A percentile compares a stretch with the other conserved stretches of the same genome.
Conservation (phyloP, 53 echinoderm and acorn worm genomes). For the Stichopus horrens region DNA sequence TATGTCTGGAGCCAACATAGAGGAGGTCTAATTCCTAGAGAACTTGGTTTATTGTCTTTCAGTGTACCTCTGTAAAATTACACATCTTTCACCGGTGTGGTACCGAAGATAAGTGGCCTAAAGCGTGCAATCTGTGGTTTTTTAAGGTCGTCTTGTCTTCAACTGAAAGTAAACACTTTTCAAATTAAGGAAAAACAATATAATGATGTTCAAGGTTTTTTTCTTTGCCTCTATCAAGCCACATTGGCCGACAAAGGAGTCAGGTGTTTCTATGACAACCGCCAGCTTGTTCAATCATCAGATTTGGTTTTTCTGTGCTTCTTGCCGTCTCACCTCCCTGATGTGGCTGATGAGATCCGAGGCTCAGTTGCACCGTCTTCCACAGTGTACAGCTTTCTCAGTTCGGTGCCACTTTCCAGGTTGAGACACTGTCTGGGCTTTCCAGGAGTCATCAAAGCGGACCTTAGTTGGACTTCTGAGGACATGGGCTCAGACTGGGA, state of each 20-base stretch:
- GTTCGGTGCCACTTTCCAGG: constrained; percentile 78
- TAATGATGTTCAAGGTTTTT: background rate
- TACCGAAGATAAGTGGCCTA: no score
- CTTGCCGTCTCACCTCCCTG: constrained; percentile 86
- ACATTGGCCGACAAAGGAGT: constrained; percentile 71
- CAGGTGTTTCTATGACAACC: constrained; percentile 75
- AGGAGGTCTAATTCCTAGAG: no score
- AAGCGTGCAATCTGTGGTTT: no score
- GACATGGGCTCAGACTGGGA: constrained; percentile 62
- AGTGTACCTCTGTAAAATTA: background rate
- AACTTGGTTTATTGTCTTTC: background rate
- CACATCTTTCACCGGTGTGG: no score
- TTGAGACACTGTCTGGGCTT: constrained; percentile 50
- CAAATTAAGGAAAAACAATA: background rate
- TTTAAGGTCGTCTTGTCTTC: background rate
- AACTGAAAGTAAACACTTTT: background rate
- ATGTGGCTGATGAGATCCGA: constrained; percentile 75
- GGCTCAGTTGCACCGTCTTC: constrained; percentile 60
- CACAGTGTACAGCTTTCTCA: constrained; percentile 83
- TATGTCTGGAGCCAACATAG: no score
- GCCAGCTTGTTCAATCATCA: constrained; percentile 61
- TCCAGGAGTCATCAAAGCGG: constrained; percentile 71
- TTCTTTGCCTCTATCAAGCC: constrained; percentile 32
- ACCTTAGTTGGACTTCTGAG: constrained; percentile 62
- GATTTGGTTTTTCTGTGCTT: constrained; percentile 86